These are phyloP conservation scores for Ceratoteleas bidentatus DNA, from an alignment of 1,140 invertebrate genomes.

Conservation along the genomic window DNA sequence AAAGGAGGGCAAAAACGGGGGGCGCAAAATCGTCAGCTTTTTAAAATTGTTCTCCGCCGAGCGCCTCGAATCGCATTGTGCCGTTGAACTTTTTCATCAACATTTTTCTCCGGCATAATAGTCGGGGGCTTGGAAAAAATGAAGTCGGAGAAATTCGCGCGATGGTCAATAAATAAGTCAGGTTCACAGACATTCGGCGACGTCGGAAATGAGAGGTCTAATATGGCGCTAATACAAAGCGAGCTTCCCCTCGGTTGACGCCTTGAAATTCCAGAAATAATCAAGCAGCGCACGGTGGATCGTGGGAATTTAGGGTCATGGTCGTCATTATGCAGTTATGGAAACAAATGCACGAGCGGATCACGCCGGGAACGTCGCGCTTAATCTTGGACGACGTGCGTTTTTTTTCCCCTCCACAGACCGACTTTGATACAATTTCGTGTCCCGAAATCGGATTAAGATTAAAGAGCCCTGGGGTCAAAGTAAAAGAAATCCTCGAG, in stretches of 20 bases:
- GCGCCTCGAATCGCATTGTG: too few relatives aligned
- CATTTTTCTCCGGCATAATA: too few relatives aligned
- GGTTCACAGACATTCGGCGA: conserved; percentile 19
- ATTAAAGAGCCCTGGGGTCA: background rate
- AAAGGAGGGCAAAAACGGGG: too few relatives aligned
- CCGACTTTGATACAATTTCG: conserved; percentile 27
- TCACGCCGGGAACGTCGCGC: conserved; percentile 40
- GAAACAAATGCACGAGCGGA: conserved; percentile 54
- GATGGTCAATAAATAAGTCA: conserved; percentile 30
- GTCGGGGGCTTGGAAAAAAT: too few relatives aligned
- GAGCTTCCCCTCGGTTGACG: conserved; percentile 44
- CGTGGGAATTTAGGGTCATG: conserved; percentile 67
- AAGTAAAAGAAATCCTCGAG: background rate
- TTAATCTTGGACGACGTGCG: conserved; percentile 19
- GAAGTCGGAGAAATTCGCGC: background rate
- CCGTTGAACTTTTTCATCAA: too few relatives aligned
- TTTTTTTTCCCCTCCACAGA: background rate
- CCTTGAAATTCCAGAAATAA: conserved; percentile 67
- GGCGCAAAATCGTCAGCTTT: too few relatives aligned
- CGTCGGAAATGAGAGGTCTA: conserved; percentile 35
- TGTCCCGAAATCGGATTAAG: conserved; percentile 20
- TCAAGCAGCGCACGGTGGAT: conserved; percentile 57
- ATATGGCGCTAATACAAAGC: conserved; percentile 38
- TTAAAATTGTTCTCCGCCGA: too few relatives aligned
- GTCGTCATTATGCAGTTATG: conserved; percentile 56